Percentiles rank a stretch among this genome's conserved stretches.
Evolutionary conservation across 1,140 invertebrate species (phyloP).

Genomic region (Drosophila bocki): DNA sequence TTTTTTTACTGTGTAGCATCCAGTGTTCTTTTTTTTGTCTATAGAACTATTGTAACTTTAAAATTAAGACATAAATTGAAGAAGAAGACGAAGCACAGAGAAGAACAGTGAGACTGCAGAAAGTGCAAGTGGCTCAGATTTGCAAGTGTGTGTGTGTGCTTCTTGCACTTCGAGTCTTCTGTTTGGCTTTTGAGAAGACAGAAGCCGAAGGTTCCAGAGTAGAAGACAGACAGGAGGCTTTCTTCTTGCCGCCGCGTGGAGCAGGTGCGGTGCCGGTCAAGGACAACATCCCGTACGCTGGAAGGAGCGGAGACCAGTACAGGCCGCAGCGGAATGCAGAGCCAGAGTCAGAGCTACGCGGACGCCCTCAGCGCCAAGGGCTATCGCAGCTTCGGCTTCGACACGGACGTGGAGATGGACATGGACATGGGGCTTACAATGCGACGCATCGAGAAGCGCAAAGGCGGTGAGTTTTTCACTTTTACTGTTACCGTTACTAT

Average conservation of each 20-base stretch:
- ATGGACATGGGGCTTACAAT: constrained; percentile 68
- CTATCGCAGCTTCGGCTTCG: constrained; percentile 82
- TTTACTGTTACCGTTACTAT: background rate
- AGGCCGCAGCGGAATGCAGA: constrained; percentile 59
- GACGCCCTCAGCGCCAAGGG: constrained; percentile 80
- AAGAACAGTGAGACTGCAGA: background rate
- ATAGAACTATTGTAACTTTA: background rate
- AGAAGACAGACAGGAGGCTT: background rate
- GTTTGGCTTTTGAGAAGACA: constrained; percentile 2
- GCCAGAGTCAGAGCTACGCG: constrained; percentile 63
- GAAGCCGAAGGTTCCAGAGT: constrained; percentile 20
- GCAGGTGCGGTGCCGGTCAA: constrained; percentile 6
- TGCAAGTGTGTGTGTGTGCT: background rate
- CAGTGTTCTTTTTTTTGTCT: constrained; percentile 4
- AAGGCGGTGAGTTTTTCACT: constrained; percentile 69
- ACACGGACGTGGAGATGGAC: constrained; percentile 84
- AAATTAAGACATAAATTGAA: background rate
- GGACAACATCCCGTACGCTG: constrained; percentile 1
- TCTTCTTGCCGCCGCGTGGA: constrained; percentile 2
- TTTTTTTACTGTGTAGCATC: constrained; percentile 32
- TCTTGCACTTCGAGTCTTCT: background rate
- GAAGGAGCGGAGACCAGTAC: constrained; percentile 1
- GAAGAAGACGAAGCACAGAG: background rate
- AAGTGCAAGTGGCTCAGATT: background rate
- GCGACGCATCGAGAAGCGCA: constrained; percentile 73